These are phyloP conservation scores for Lophius americanus DNA, from an alignment of 2,797 vertebrate species.

Conservation along the genomic window DNA sequence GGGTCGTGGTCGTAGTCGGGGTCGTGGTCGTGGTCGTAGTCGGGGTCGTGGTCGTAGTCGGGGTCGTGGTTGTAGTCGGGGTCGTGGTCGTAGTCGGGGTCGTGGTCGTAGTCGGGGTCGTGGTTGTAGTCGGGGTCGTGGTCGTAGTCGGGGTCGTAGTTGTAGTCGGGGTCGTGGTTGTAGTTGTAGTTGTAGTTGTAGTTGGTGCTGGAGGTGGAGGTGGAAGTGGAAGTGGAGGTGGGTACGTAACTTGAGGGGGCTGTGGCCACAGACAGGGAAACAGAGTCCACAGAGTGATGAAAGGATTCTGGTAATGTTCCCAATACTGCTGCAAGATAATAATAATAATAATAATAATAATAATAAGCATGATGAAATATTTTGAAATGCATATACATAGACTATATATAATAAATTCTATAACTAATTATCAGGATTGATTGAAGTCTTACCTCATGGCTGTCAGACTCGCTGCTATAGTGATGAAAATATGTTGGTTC, in stretches of 20 bases:
- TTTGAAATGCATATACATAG: too few species aligned
- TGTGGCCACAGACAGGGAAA: conserved; percentile 42
- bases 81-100: neutral
- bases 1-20: conserved; percentile 35
- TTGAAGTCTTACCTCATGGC: conserved; percentile 64
- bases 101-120: neutral
- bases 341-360: neutral
- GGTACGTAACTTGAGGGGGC: neutral
- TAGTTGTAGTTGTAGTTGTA: conserved; percentile 1
- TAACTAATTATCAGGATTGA: too few species aligned
- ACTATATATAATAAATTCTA: too few species aligned
- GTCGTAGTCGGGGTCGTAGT: neutral
- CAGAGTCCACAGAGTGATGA: conserved; percentile 22
- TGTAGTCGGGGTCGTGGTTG: conserved; percentile 8
- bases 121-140: conserved; percentile 1
- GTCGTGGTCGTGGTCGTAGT: neutral
- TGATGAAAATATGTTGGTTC: conserved; percentile 16
- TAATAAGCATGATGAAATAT: too few species aligned
- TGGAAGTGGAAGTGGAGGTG: neutral
- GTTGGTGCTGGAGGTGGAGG: neutral
- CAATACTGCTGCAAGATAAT: conserved; percentile 4
- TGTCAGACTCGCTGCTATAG: conserved; percentile 65
- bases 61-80: conserved; percentile 3
- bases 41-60: neutral
- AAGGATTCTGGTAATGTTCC: neutral